Evolutionary conservation across 2,888 invertebrate species (phyloP).

Genomic region (Subacronicta megacephala): DNA sequence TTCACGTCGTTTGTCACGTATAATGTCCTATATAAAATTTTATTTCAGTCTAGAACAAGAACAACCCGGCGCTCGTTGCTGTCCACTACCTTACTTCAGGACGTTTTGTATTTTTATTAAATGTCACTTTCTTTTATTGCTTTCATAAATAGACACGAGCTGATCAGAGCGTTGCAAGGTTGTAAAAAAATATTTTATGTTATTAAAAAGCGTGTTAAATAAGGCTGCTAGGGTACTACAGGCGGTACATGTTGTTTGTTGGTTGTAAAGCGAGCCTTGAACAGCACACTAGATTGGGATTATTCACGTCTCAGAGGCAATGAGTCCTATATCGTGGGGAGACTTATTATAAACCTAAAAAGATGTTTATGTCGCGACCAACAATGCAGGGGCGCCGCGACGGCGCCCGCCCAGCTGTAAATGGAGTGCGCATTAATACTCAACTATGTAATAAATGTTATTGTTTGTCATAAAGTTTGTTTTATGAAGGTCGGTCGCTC

Average conservation of each 20-base stretch:
- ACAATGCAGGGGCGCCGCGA: slow-evolving; percentile 72
- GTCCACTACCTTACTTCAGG: slow-evolving; percentile 69
- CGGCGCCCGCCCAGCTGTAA: slow-evolving; percentile 81
- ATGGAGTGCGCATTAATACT: slow-evolving; percentile 85
- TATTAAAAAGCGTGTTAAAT: not conserved
- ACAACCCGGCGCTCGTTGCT: slow-evolving; percentile 69
- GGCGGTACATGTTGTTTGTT: slow-evolving; percentile 6
- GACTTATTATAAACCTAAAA: slow-evolving; percentile 60
- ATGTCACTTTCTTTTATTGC: slow-evolving; percentile 62
- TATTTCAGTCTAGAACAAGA: slow-evolving; percentile 77
- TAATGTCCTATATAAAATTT: slow-evolving; percentile 82
- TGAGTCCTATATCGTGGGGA: slow-evolving; percentile 57
- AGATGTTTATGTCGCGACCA: slow-evolving; percentile 71
- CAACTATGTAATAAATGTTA: slow-evolving; percentile 88
- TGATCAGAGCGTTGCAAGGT: slow-evolving; percentile 43
- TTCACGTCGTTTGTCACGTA: slow-evolving; percentile 79
- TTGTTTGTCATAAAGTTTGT: slow-evolving; percentile 87
- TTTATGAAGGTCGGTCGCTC: slow-evolving; percentile 82
- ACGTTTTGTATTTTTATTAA: slow-evolving; percentile 71
- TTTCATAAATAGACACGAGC: slow-evolving; percentile 59
- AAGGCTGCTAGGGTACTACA: not conserved
- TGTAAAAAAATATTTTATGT: slow-evolving; percentile 7
- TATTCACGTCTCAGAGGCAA: slow-evolving; percentile 68
- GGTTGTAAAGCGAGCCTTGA: slow-evolving; percentile 38
- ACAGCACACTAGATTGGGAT: slow-evolving; percentile 69